phyloP scores from a whole-genome alignment of 1,140 invertebrate species.

The Leptinotarsa texana region DNA sequence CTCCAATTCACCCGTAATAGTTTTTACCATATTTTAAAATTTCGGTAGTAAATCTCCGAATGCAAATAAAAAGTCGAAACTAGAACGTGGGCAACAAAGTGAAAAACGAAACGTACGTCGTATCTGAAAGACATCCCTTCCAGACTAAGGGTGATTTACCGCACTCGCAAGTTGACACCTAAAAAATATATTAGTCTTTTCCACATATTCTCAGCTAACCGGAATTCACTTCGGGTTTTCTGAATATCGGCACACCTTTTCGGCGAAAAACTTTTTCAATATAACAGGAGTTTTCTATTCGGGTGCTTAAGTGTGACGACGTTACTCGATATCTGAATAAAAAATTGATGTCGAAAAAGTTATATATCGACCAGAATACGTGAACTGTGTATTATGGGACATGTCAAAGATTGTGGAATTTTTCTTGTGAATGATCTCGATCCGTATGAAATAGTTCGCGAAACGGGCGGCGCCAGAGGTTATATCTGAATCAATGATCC shows the following conservation, averaged over 20 bases:
- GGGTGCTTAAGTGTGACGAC: slow-evolving; percentile 7
- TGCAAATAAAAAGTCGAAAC: slow-evolving; percentile 6
- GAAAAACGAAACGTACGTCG: slow-evolving; percentile 5
- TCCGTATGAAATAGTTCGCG: too few relatives aligned
- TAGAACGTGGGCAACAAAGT: slow-evolving; percentile 1
- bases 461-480: too few relatives aligned
- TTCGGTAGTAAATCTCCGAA: neutral
- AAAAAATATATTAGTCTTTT: slow-evolving; percentile 9
- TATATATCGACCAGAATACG: neutral
- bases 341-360: neutral
- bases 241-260: slow-evolving; percentile 5
- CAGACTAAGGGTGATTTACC: slow-evolving; percentile 5
- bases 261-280: slow-evolving; percentile 3
- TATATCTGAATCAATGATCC: too few relatives aligned
- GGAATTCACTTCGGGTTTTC: neutral
- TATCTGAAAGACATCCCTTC: slow-evolving; percentile 8
- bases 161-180: neutral
- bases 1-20: neutral
- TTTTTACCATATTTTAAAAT: slow-evolving; percentile 4
- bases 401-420: neutral
- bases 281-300: neutral
- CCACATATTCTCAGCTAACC: slow-evolving; percentile 5
- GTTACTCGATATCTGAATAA: neutral
- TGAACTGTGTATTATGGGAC: neutral
- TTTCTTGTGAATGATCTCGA: too few relatives aligned